Conservation (phyloP, 2,113 vertebrate species). For the Macquaria australasica region DNA sequence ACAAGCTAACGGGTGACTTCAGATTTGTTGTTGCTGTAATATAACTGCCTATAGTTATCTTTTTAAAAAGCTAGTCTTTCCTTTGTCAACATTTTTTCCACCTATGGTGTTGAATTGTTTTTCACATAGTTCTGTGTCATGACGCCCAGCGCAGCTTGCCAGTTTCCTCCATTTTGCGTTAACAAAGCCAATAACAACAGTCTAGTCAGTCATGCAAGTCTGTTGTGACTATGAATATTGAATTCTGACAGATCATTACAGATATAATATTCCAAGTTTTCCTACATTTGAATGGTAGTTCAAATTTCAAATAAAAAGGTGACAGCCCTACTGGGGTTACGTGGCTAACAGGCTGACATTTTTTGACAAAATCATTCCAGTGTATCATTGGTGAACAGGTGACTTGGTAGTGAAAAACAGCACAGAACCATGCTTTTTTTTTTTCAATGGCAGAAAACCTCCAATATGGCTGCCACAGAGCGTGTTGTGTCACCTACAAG, state of each 20-base stretch:
- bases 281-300: too few relatives aligned
- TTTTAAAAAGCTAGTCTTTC: background rate
- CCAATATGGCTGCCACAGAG: background rate
- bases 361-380: background rate
- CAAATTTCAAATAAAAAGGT: background rate
- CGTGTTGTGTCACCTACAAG: slow-evolving; percentile 24
- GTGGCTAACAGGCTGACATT: background rate
- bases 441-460: background rate
- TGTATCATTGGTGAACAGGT: background rate
- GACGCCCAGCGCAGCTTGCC: background rate
- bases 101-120: background rate
- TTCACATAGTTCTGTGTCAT: background rate
- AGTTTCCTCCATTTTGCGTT: background rate
- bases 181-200: background rate
- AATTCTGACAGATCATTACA: background rate
- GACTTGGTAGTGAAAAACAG: background rate
- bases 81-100: background rate
- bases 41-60: background rate
- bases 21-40: background rate
- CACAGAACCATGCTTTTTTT: background rate
- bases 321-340: background rate
- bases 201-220: too few relatives aligned
- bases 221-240: background rate
- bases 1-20: too few relatives aligned
- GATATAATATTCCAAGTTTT: background rate